phyloP scores from a whole-genome alignment of 2,888 invertebrate species.

The Axea sp. region DNA sequence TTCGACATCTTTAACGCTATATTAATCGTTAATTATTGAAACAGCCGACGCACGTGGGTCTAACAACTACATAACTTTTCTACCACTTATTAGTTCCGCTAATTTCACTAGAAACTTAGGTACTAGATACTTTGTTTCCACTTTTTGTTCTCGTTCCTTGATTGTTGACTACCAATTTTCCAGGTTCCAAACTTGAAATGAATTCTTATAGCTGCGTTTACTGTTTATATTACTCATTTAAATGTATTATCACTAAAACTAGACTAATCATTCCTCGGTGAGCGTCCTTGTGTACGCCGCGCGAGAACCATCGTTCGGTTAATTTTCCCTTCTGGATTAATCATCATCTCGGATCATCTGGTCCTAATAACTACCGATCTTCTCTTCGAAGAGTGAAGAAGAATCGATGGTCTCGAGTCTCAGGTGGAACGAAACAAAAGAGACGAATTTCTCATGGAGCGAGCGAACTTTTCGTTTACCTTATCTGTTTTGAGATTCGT shows the following conservation, averaged over 20 bases:
- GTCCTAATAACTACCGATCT: slow-evolving; percentile 63
- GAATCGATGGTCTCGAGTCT: slow-evolving; percentile 63
- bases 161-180: slow-evolving; percentile 38
- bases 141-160: slow-evolving; percentile 56
- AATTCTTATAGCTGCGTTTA: slow-evolving; percentile 38
- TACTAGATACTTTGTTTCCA: slow-evolving; percentile 70
- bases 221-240: slow-evolving; percentile 32
- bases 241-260: slow-evolving; percentile 50
- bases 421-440: slow-evolving; percentile 60
- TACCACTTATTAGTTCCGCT: slow-evolving; percentile 69
- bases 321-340: slow-evolving; percentile 34
- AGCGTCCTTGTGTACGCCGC: slow-evolving; percentile 62
- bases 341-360: slow-evolving; percentile 50
- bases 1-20: slow-evolving; percentile 64
- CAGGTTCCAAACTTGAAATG: slow-evolving; percentile 28
- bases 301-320: slow-evolving; percentile 58
- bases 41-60: slow-evolving; percentile 76
- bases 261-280: slow-evolving; percentile 60
- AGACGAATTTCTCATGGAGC: slow-evolving; percentile 32
- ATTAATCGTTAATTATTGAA: slow-evolving; percentile 71
- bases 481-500: no score
- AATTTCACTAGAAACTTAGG: slow-evolving; percentile 76
- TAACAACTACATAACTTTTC: slow-evolving; percentile 77
- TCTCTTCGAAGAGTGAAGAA: slow-evolving; percentile 61
- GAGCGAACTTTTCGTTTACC: slow-evolving; percentile 9